A percentile compares a stretch with the other conserved stretches of the same genome.
Conservation (phyloP, 2,113 vertebrate genomes). For the Uria lomvia region DNA sequence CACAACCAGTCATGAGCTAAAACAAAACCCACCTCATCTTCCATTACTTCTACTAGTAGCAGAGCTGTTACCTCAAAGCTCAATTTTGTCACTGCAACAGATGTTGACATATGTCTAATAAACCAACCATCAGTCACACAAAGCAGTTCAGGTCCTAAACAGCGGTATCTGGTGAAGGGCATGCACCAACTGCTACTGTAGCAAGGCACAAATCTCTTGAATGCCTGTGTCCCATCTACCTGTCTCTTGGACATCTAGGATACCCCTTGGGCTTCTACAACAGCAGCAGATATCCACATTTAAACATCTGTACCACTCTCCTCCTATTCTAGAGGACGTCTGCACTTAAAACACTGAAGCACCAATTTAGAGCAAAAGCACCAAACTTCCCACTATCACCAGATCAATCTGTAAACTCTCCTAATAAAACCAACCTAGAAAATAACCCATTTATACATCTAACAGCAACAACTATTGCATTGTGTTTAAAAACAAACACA, state of each 20-base stretch:
- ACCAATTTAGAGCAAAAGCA: not conserved
- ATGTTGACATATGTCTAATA: not conserved
- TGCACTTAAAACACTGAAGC: not conserved
- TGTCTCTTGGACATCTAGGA: not conserved
- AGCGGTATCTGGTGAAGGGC: not conserved
- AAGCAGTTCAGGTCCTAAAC: not conserved
- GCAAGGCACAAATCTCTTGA: not conserved
- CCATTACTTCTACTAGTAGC: not conserved
- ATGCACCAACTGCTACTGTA: not conserved
- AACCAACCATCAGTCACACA: not conserved
- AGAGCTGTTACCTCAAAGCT: not conserved
- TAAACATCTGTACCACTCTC: not conserved
- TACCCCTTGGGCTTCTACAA: accelerated
- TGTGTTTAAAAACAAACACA: not conserved
- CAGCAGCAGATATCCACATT: not conserved
- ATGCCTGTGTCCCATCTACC: not conserved
- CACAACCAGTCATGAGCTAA: not conserved
- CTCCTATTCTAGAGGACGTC: not conserved
- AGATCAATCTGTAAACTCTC: not conserved
- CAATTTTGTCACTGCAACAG: not conserved
- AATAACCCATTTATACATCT: not conserved
- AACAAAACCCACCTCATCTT: not conserved
- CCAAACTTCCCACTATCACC: not conserved
- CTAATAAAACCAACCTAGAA: not conserved
- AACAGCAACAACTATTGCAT: not conserved